Percentiles rank a stretch among this genome's conserved stretches.
phyloP scores from a whole-genome alignment of 1,140 invertebrate genomes.

The Drosophila grimshawi region DNA sequence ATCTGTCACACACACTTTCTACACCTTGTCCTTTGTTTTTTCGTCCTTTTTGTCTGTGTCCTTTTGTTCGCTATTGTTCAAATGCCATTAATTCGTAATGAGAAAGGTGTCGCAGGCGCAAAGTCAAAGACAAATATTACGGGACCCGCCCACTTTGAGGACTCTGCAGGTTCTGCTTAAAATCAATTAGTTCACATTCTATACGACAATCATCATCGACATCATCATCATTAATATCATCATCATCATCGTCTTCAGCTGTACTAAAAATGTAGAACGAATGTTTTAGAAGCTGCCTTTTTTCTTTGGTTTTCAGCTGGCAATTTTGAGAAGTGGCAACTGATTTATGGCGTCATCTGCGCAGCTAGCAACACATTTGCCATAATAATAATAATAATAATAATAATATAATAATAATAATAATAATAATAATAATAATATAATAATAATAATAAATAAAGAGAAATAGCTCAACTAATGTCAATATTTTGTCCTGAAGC shows the following conservation, averaged over 20 bases:
- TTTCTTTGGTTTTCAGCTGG: neutral
- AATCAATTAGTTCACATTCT: constrained; percentile 76
- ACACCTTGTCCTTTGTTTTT: constrained; percentile 50
- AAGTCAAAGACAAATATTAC: constrained; percentile 81
- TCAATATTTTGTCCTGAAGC: too few species aligned
- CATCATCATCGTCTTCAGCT: constrained; percentile 55
- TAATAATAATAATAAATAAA: too few species aligned
- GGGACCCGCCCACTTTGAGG: constrained; percentile 53
- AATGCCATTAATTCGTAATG: constrained; percentile 83
- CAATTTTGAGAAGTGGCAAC: too few species aligned
- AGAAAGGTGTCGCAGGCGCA: constrained; percentile 74
- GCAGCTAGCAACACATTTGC: too few species aligned
- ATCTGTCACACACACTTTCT: constrained; percentile 31
- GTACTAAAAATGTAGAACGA: constrained; percentile 3
- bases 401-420: too few species aligned
- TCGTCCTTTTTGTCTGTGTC: constrained; percentile 25
- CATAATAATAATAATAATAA: too few species aligned
- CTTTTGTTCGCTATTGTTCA: constrained; percentile 27
- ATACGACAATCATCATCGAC: constrained; percentile 8
- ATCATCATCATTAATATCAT: neutral
- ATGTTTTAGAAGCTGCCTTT: neutral
- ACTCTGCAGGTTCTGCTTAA: constrained; percentile 74
- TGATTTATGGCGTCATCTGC: too few species aligned
- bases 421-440: too few species aligned
- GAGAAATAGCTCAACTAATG: too few species aligned